phyloP scores from a whole-genome alignment of 2,797 vertebrate genomes.

The Sparidentex hasta region DNA sequence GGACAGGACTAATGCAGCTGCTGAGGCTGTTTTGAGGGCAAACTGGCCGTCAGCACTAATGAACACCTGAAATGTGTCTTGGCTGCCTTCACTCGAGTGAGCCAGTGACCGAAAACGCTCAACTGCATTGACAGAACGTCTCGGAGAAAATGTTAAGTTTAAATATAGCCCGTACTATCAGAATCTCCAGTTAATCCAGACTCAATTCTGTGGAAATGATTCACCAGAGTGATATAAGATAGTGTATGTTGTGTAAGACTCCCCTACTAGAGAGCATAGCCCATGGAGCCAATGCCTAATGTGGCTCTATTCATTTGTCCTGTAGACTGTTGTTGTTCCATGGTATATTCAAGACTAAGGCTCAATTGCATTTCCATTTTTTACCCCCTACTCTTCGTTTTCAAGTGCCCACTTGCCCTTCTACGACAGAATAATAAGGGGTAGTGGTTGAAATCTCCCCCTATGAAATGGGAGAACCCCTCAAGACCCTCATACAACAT shows the following conservation, averaged over 20 bases:
- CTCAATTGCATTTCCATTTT: too few relatives aligned
- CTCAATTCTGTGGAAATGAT: not conserved
- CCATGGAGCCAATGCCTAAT: too few relatives aligned
- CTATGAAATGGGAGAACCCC: too few relatives aligned
- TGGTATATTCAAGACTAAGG: too few relatives aligned
- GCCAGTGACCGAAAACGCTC: conserved; percentile 34
- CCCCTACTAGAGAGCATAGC: too few relatives aligned
- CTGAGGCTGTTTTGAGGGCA: conserved; percentile 40
- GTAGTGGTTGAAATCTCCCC: too few relatives aligned
- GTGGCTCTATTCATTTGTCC: too few relatives aligned
- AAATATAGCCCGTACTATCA: not conserved
- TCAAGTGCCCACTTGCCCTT: too few relatives aligned
- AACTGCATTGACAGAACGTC: conserved; percentile 4
- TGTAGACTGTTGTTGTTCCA: too few relatives aligned
- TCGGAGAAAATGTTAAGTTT: not conserved
- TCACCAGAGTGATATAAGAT: not conserved
- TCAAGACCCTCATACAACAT: too few relatives aligned
- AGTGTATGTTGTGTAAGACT: not conserved
- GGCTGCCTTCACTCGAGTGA: conserved; percentile 38
- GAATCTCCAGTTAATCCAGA: not conserved
- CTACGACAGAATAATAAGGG: too few relatives aligned
- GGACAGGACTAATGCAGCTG: conserved; percentile 58
- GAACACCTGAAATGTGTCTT: conserved; percentile 49
- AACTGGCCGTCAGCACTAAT: conserved; percentile 49
- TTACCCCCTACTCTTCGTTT: too few relatives aligned